A percentile compares a stretch with the other conserved stretches of the same genome.
These are phyloP conservation scores for Cromileptes altivelis DNA, from an alignment of 2,113 vertebrate species.

Conservation along the genomic window DNA sequence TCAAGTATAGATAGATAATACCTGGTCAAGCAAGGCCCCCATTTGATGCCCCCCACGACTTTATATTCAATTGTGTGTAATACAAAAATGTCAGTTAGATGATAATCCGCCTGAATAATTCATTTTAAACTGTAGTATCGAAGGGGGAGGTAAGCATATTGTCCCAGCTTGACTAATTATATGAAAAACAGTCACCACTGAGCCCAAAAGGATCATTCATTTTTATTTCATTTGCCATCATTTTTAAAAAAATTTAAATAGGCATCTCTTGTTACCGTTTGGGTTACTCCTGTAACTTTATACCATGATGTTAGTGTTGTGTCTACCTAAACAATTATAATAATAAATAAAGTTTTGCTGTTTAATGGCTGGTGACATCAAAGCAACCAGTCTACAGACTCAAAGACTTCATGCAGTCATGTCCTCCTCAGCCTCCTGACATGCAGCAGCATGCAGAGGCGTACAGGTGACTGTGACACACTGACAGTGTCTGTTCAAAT, in stretches of 20 bases:
- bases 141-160: too few species aligned
- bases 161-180: too few species aligned
- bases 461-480: conserved; percentile 45
- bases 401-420: neutral
- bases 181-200: neutral
- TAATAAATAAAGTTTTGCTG: neutral
- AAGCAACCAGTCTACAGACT: too few species aligned
- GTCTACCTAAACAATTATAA: neutral
- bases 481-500: conserved; percentile 28
- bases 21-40: too few species aligned
- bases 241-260: neutral
- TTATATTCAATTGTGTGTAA: too few species aligned
- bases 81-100: too few species aligned
- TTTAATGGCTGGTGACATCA: neutral
- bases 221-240: neutral
- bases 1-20: too few species aligned
- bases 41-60: too few species aligned
- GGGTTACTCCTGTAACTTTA: neutral
- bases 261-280: neutral
- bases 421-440: neutral
- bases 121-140: too few species aligned
- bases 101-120: too few species aligned
- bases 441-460: conserved; percentile 1
- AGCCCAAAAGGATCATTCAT: neutral
- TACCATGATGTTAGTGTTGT: neutral